Evolutionary conservation across 2,797 vertebrate genomes (phyloP), one percentile per base, ranked within the genome.

Genomic region (Acrocephalus scirpaceus): DNA sequence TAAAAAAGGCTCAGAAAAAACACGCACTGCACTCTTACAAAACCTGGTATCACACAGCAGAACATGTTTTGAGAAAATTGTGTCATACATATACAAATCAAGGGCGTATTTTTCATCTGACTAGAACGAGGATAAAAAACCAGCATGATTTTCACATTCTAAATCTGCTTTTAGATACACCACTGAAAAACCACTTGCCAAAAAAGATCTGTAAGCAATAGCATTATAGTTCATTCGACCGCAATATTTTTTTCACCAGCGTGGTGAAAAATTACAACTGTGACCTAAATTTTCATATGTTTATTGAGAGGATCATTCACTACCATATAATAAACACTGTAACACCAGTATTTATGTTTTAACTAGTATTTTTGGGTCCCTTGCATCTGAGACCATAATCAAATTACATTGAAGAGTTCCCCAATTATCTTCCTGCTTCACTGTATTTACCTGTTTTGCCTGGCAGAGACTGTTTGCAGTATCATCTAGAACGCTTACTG

Each of bases 401-500:
- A 32, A 86, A 94, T 84, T 82, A 86, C 0, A 0, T 40, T 71
- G 45, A 81, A 79, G 53, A 48, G 53, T 58, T 86, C 44, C 77
- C 30, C 53, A 50, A 3, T 91, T 92, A 89, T 57, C 69, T 95
- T 88, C 78, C 89, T 70, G 76, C 71, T 97, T 96, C 95, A 88
- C 86, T 93, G n/a, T 91, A 93, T 97, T 95, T 97, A 96, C 92
- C 96, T 95, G 77, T 14, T 95, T 95, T 83, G 45, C 92, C 67
- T 72, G 65, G 96, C 93, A 96, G 89, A 75, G 20, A 2, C 54
- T 76, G 69, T 91, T 92, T 93, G 74, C 58, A 27, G 10, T 50
- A 77, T 77, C 83, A 79, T 79, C 72, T 91, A 94, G 81, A 94
- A 88, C 15, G 16, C 77, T 90, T 5, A 85, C 62, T 80, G 70